phyloP scores from a whole-genome alignment of 2,797 vertebrate genomes.

The Poliocrania exsul region DNA sequence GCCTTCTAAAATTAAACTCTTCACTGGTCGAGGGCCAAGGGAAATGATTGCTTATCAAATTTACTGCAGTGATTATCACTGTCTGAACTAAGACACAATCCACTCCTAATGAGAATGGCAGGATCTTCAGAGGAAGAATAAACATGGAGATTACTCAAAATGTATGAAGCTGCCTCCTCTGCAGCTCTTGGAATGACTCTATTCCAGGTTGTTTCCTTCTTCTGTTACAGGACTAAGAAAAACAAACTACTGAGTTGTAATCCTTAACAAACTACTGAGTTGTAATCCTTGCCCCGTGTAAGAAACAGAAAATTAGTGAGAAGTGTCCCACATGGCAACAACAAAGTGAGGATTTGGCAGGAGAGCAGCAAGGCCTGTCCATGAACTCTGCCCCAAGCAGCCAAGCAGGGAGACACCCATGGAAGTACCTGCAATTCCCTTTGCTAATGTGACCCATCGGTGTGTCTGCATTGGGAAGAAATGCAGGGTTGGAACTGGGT shows the following conservation, averaged over 20 bases:
- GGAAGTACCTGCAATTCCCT: neutral
- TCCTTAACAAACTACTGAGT: neutral
- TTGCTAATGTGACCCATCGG: neutral
- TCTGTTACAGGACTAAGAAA: neutral
- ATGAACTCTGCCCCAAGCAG: neutral
- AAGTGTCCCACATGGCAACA: neutral
- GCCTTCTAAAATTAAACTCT: neutral
- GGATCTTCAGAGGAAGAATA: neutral
- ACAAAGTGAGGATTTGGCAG: neutral
- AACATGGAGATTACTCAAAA: neutral
- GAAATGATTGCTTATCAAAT: neutral
- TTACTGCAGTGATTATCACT: neutral
- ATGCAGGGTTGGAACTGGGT: neutral
- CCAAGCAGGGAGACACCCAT: neutral
- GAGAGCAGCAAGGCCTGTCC: neutral
- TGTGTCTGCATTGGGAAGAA: neutral
- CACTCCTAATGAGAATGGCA: neutral
- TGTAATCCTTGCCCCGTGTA: neutral
- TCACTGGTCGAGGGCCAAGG: neutral
- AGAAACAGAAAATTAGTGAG: neutral
- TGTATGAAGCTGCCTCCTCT: neutral
- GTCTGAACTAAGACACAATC: neutral
- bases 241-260: neutral
- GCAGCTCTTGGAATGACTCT: neutral
- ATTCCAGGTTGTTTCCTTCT: neutral